A percentile compares a stretch with the other conserved stretches of the same genome.
phyloP scores from a whole-genome alignment of 2,888 invertebrate genomes.

The Agriopis aurantiaria region DNA sequence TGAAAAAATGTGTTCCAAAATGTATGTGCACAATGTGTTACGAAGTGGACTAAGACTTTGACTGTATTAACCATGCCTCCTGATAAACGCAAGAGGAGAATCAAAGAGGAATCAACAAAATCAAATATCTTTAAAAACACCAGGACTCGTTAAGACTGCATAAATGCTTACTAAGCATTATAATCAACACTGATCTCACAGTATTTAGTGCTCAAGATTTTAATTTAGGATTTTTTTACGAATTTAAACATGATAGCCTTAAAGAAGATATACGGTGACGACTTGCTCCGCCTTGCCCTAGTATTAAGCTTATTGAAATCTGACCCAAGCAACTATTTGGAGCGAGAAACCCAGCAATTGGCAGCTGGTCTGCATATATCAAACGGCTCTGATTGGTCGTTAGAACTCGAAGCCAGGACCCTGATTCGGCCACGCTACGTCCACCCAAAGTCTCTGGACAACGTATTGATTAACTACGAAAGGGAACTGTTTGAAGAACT shows the following conservation, averaged over 20 bases:
- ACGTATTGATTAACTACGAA: constrained; percentile 90
- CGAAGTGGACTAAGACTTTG: constrained; percentile 56
- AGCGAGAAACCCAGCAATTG: constrained; percentile 83
- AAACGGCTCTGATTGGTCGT: constrained; percentile 90
- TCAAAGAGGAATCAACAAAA: constrained; percentile 47
- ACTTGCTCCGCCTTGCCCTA: constrained; percentile 92
- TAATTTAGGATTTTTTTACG: constrained; percentile 38
- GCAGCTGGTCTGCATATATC: constrained; percentile 86
- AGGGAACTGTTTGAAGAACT: constrained; percentile 90
- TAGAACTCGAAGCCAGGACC: constrained; percentile 84
- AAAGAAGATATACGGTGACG: constrained; percentile 93
- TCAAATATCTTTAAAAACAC: constrained; percentile 4
- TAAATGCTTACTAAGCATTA: constrained; percentile 21
- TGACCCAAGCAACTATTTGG: constrained; percentile 90
- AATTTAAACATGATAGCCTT: constrained; percentile 89
- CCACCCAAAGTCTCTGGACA: constrained; percentile 91
- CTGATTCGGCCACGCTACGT: constrained; percentile 88
- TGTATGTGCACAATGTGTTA: constrained; percentile 49
- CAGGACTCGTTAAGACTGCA: constrained; percentile 40
- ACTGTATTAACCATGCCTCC: constrained; percentile 71
- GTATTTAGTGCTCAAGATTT: constrained; percentile 76
- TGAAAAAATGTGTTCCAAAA: constrained; percentile 63
- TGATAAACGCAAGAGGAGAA: constrained; percentile 79
- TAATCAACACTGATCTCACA: constrained; percentile 69
- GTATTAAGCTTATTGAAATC: constrained; percentile 92